Conservation (phyloP, 2,888 invertebrate species). For the Caenorhabditis sinica region DNA sequence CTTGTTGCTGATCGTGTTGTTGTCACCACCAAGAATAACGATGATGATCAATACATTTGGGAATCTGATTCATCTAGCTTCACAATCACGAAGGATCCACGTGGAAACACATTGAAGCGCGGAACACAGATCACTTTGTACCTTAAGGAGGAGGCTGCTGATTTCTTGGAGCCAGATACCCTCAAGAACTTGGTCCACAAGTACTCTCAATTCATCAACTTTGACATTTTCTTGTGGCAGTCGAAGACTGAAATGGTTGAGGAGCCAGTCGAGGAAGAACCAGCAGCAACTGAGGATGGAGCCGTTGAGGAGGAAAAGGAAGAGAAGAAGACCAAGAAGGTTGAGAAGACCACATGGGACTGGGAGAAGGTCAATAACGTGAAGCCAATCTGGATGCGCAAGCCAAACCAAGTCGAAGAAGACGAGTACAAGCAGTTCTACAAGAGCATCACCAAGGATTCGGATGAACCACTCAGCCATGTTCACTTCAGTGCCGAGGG, state of each 20-base stretch:
- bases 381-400: conserved; percentile 99
- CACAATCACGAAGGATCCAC: conserved; percentile 94
- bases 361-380: conserved; percentile 97
- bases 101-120: conserved; percentile 92
- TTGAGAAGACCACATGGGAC: conserved; percentile 97
- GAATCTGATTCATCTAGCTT: conserved; percentile 95
- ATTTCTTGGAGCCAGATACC: conserved; percentile 95
- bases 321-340: conserved; percentile 84
- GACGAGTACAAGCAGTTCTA: conserved; percentile 95
- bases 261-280: conserved; percentile 87
- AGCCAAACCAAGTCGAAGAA: conserved; percentile 85
- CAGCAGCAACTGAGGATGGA: conserved; percentile 84
- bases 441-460: conserved; percentile 89
- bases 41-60: conserved; percentile 96
- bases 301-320: conserved; percentile 80
- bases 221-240: conserved; percentile 94
- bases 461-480: conserved; percentile 81
- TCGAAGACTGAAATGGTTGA: conserved; percentile 78
- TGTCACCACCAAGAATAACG: conserved; percentile 96
- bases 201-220: conserved; percentile 99
- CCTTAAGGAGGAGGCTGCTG: conserved; percentile 96
- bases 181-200: conserved; percentile 94
- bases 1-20: conserved; percentile 96
- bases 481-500: conserved; percentile 97
- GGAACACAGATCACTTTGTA: conserved; percentile 91